These are phyloP conservation scores for Ochropacha duplaris DNA, from an alignment of 2,888 invertebrate species.

Conservation along the genomic window DNA sequence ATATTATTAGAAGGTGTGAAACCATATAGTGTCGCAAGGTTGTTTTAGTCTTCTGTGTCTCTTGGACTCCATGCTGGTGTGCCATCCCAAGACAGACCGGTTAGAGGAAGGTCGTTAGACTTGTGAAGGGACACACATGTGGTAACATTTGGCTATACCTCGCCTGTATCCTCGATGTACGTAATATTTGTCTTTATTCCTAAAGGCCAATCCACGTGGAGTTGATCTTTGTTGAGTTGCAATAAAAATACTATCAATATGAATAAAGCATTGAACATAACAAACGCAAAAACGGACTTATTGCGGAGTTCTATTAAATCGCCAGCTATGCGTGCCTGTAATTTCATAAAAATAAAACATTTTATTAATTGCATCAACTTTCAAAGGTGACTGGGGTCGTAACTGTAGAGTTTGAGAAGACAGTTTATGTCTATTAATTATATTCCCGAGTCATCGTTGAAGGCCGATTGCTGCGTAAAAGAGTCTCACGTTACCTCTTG, in stretches of 20 bases:
- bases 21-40: slow-evolving; percentile 59
- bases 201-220: slow-evolving; percentile 98
- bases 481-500: slow-evolving; percentile 92
- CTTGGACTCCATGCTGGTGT: slow-evolving; percentile 78
- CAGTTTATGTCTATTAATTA: slow-evolving; percentile 12
- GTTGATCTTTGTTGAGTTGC: slow-evolving; percentile 99
- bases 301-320: slow-evolving; percentile 97
- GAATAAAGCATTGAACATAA: slow-evolving; percentile 99
- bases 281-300: slow-evolving; percentile 98
- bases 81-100: slow-evolving; percentile 79
- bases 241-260: slow-evolving; percentile 99
- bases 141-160: slow-evolving; percentile 87
- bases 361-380: slow-evolving; percentile 71
- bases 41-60: slow-evolving; percentile 68
- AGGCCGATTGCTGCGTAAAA: slow-evolving; percentile 64
- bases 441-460: slow-evolving; percentile 76
- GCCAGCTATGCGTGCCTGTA: slow-evolving; percentile 93
- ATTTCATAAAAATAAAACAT: slow-evolving; percentile 75
- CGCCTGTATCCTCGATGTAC: slow-evolving; percentile 95
- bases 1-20: slow-evolving; percentile 62
- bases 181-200: slow-evolving; percentile 97
- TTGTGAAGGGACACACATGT: slow-evolving; percentile 76
- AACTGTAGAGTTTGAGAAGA: slow-evolving; percentile 24
- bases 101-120: slow-evolving; percentile 82
- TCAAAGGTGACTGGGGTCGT: slow-evolving; percentile 82